Conservation (phyloP, 1,140 invertebrate genomes). For the Fopius arisanus region DNA sequence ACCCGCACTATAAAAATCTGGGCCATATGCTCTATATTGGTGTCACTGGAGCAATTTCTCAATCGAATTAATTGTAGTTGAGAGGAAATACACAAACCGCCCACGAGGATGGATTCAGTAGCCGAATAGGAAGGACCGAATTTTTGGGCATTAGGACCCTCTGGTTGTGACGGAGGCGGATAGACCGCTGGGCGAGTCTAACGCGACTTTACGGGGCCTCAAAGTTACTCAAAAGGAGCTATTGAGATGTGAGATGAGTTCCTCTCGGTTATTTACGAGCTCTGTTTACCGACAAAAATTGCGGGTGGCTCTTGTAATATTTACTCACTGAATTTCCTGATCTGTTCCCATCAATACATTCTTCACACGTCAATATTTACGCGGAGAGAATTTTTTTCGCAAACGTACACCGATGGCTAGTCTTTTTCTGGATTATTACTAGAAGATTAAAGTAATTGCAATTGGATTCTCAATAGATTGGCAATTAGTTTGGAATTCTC, state of each 20-base stretch:
- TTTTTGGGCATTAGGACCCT: slow-evolving; percentile 18
- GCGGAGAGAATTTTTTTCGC: too few relatives aligned
- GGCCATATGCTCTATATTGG: not conserved
- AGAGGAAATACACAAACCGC: not conserved
- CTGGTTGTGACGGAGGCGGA: not conserved
- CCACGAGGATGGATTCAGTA: slow-evolving; percentile 10
- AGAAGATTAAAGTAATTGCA: too few relatives aligned
- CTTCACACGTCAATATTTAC: too few relatives aligned
- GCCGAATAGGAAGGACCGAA: slow-evolving; percentile 11
- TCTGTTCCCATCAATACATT: too few relatives aligned
- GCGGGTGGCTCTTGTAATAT: slow-evolving; percentile 45
- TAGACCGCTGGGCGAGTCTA: slow-evolving; percentile 14
- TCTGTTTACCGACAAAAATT: slow-evolving; percentile 54
- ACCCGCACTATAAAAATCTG: not conserved
- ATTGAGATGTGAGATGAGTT: not conserved
- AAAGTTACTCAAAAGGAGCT: not conserved
- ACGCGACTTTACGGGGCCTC: not conserved
- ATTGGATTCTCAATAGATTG: too few relatives aligned
- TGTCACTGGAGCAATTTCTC: not conserved
- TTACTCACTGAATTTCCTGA: too few relatives aligned
- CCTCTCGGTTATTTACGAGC: slow-evolving; percentile 44
- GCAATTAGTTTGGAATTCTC: too few relatives aligned
- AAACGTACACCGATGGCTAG: too few relatives aligned
- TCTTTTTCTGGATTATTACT: too few relatives aligned
- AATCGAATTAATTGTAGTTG: not conserved